Conservation (phyloP, 2,797 vertebrate species). For the Lemur catta region DNA sequence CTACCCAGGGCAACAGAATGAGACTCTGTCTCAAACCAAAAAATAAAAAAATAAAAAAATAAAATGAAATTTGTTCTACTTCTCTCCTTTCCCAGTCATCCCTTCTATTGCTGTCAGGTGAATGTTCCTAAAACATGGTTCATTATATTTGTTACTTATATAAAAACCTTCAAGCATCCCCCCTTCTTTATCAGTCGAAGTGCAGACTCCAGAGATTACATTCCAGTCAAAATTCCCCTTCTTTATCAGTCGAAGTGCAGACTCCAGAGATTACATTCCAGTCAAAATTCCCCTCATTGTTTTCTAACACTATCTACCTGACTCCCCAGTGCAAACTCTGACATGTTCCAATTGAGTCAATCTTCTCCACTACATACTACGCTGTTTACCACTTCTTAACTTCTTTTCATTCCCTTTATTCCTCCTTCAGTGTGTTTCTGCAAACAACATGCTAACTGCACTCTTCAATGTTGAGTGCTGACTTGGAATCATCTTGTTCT, state of each 20-base stretch:
- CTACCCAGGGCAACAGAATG: too few relatives aligned
- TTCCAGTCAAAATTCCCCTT: neutral
- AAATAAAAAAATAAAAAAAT: too few relatives aligned
- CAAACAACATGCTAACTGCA: neutral
- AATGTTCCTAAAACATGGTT: neutral
- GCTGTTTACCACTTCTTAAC: rapidly evolving
- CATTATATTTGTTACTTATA: neutral
- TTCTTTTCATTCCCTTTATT: neutral
- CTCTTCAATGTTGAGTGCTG: neutral
- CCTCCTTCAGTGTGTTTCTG: neutral
- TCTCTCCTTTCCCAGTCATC: neutral
- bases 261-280: neutral
- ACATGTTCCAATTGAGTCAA: neutral
- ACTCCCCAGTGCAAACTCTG: neutral
- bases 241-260: neutral
- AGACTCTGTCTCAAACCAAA: too few relatives aligned
- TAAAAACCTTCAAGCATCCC: neutral
- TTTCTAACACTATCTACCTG: neutral
- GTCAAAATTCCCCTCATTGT: neutral
- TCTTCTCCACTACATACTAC: too few relatives aligned
- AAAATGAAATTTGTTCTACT: neutral
- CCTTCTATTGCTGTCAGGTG: neutral
- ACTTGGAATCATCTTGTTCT: neutral
- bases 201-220: neutral
- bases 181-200: neutral